Base-by-base conservation (phyloP, 35 echinoderm and acorn worm species). In the Heliocidaris tuberculata region DNA sequence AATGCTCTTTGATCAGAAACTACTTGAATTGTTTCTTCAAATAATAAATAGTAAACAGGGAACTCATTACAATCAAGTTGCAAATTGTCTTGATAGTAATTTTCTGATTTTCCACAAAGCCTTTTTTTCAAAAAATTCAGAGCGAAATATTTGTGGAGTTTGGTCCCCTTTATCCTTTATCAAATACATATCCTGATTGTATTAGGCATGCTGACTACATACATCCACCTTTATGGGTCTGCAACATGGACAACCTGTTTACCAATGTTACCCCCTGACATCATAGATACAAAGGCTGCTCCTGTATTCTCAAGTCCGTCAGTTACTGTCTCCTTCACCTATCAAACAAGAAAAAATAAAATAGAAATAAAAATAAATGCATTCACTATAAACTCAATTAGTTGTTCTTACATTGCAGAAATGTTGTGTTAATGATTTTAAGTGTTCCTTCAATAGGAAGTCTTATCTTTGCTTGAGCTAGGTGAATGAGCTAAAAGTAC, bases 211-310 rank as follows among this genome's bases (percentile, higher is more conserved):
- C 35, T 42, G 35, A 42, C 3, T 42, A n/a, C n/a, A n/a, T 12
- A 65, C 17, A 21, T 65, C 13, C 4, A 65, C 21, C 60, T 88
- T 19, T 88, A 88, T 88, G 94, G 98, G 90, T 99, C 96, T 86
- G 96, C 89, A 16, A 99, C 94, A 95, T 96, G 97, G 31, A 99
- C 96, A 31, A 99, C 94, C 87, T 97, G 97, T 95, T 99, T 99
- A 47, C 98, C 98, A 19, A 97, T 95, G 65, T 99, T 99, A 85
- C 96, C 97, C 48, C 98, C 98, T 60, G 95, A 60, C 98, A 99
- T 99, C 98, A 99, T 99, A 59, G 96, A 97, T 30, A 99, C 96
- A 95, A 97, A 99, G 9, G 98, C 98, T 48, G 95, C 94, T 30
- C 97, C 97, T 42, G 95, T 95, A 49, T 94, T 96, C 42, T 59